Base-by-base conservation (phyloP, 1,140 invertebrate species). In the Paracyclopina nana region DNA sequence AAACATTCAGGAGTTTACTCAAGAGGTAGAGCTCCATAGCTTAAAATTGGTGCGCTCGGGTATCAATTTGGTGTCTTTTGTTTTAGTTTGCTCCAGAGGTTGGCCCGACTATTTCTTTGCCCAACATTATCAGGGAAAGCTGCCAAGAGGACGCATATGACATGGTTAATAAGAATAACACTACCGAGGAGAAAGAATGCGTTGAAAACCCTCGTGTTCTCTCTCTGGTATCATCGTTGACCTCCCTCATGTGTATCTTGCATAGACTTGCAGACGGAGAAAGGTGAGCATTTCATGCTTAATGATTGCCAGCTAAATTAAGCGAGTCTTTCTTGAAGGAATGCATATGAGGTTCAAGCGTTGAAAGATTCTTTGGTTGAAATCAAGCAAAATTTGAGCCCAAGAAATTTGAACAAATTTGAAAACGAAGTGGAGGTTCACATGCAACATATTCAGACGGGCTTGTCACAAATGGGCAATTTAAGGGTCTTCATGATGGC, bases 401-500 rank as follows among this genome's bases (percentile, higher is more conserved):
- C 75, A 8, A 68, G 74, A 38, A 90, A 92, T 67, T 73, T 81
- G 54, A 74, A 74, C 58, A 69, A 78, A 22, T 95, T 94, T 67
- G 82, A 88, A 64, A 85, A 84, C 66, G 76, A 76, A 60, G 77
- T 95, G 11, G 86, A 94, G 67, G 76, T 85, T 55, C 85, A 90
- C 56, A 79, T 92, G 70, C 82, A 88, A 60, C 81, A 85, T 60
- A 90, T 94, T 58, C 82, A 88, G 63, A 73, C 79, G 61, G 81
- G 82, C 41, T 65, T 87, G 31, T 80, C 77, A 55, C 74, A 77
- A 57, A 65, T 70, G 62, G 69, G 70, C 22, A 71, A 70, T 57
- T 61, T 72, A 9, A 53, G 55, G 16, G 56, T 53, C 50, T 57
- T 57, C 48, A 57, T 48, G 45, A n/a, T n/a, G n/a, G n/a, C n/a